phyloP scores from a whole-genome alignment of 2,113 vertebrate genomes.

The Notechis scutatus region DNA sequence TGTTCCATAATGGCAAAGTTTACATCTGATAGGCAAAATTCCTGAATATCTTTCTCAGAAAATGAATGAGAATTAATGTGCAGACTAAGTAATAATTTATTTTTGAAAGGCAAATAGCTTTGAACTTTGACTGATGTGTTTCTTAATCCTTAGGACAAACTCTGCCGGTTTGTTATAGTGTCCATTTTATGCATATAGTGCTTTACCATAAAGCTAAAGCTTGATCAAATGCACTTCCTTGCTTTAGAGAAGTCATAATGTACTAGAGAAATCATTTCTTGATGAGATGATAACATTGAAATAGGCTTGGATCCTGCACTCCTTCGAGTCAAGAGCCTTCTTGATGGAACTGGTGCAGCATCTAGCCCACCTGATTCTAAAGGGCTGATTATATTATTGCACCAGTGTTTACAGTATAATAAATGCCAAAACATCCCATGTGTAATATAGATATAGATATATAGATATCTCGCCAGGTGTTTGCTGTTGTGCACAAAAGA shows the following conservation, averaged over 20 bases:
- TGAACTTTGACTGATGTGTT: conserved; percentile 22
- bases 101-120: conserved; percentile 26
- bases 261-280: not conserved
- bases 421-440: conserved; percentile 2
- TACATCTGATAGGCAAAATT: conserved; percentile 47
- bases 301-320: not conserved
- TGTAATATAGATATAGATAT: not conserved
- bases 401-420: conserved; percentile 19
- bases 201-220: conserved; percentile 1
- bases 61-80: conserved; percentile 36
- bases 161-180: conserved; percentile 6
- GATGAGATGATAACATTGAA: fast-evolving
- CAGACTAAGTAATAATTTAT: conserved; percentile 28
- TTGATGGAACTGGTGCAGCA: not conserved
- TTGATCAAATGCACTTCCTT: conserved; percentile 11
- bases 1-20: conserved; percentile 32
- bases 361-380: not conserved
- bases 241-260: not conserved
- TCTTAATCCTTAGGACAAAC: conserved; percentile 2
- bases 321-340: fast-evolving
- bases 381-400: conserved; percentile 37
- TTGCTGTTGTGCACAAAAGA: conserved; percentile 10
- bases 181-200: conserved; percentile 19
- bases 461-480: not conserved
- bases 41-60: conserved; percentile 33